Base-by-base conservation (phyloP, 2,888 invertebrate species). In the Clunio marinus region DNA sequence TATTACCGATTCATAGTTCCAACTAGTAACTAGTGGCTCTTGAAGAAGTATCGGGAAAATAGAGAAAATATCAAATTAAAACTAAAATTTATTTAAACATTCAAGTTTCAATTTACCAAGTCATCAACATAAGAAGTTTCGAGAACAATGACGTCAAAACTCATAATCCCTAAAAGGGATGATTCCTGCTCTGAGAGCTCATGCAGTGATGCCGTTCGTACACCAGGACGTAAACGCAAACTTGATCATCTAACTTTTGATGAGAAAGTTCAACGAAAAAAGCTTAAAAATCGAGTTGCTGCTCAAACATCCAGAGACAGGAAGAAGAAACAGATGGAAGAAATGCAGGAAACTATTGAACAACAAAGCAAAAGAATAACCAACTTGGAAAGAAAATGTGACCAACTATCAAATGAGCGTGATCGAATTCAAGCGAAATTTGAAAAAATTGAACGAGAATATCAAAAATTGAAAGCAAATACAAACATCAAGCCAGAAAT, bases 271-370 rank as follows among this genome's bases (percentile, higher is more conserved):
- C 89, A 91, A 78, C 83, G 93, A 76, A 92, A 92, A 77, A 96
- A 96, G 81, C 77, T 96, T 73, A 96, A 96, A 78, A 97, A 97
- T 77, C 85, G 97, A 72, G 95, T 97, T 25, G 97, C 98, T 32
- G 98, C 98, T 1, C 98, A 98, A 80, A 95, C 93, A 59, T 97
- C 97, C 0, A 86, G 98, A 68, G 98, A 98, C 79, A 85, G 96
- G 55, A 98, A 98, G 77, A 97, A 97, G 78, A 92, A 91, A 0
- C 89, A 88, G 76, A 89, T 97, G 86, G 89, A 91, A 72, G 91
- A 93, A 72, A 86, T 97, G 83, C 96, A 96, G 77, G 77, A 79
- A 10, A 84, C 86, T 41, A 83, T 91, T 3, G 81, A 84, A 70
- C 78, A 82, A 55, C 78, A 90, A 32, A 83, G 83, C 71, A 83